A percentile compares a stretch with the other conserved stretches of the same genome.
These are phyloP conservation scores for Pagetopsis macropterus DNA, from an alignment of 2,797 vertebrate species.

Conservation along the genomic window DNA sequence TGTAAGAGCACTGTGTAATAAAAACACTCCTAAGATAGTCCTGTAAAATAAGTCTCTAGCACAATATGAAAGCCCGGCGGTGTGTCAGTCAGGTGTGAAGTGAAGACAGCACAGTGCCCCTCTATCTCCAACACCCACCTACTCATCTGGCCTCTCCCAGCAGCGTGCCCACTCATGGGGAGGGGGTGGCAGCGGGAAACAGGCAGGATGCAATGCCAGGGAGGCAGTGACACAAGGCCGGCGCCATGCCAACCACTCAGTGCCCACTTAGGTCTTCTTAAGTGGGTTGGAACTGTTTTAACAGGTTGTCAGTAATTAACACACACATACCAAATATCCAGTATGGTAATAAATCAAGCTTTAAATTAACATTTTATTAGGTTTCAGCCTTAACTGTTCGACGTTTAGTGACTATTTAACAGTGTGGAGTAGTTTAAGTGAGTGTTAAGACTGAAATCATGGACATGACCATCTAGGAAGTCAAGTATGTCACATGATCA, in stretches of 20 bases:
- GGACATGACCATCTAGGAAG: not conserved
- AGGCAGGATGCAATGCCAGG: conserved; percentile 31
- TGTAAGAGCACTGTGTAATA: not conserved
- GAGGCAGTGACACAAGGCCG: conserved; percentile 43
- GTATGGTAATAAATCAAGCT: conserved; percentile 7
- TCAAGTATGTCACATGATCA: not conserved
- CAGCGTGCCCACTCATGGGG: conserved; percentile 42
- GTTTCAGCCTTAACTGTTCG: conserved; percentile 1
- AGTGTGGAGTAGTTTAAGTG: not conserved
- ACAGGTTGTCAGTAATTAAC: conserved; percentile 42
- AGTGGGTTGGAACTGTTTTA: conserved; percentile 53
- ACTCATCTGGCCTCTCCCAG: conserved; percentile 51
- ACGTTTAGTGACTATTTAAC: not conserved
- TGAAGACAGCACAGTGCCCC: conserved; percentile 28
- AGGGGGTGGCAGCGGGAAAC: conserved; percentile 49
- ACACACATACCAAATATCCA: conserved; percentile 12
- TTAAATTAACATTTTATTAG: conserved; percentile 5
- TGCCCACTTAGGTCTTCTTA: conserved; percentile 58
- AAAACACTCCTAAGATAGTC: not conserved
- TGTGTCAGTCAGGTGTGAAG: conserved; percentile 49
- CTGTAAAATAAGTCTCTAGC: conserved; percentile 1
- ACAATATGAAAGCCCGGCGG: conserved; percentile 29
- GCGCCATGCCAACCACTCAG: conserved; percentile 61
- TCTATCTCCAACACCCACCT: conserved; percentile 44
- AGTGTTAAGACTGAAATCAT: not conserved